phyloP scores from a whole-genome alignment of 2,797 vertebrate species.

The Acanthurus lineatus region DNA sequence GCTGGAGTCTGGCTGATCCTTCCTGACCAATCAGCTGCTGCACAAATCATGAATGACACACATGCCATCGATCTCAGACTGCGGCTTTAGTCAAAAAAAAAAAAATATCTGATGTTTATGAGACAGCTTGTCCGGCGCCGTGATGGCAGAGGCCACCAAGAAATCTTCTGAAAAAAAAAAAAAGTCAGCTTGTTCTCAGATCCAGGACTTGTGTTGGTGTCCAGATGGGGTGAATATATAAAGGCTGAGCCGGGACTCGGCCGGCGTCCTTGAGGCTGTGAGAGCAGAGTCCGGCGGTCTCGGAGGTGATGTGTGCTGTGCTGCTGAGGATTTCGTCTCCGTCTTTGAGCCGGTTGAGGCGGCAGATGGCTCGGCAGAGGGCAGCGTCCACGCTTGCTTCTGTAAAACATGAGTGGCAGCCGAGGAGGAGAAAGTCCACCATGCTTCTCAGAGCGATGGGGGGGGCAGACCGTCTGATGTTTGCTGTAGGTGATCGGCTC shows the following conservation, averaged over 20 bases:
- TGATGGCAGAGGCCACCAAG: not conserved
- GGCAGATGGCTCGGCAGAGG: slow-evolving; percentile 71
- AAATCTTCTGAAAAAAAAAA: slow-evolving; percentile 36
- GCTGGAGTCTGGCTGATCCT: not conserved
- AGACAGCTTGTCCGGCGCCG: slow-evolving; percentile 22
- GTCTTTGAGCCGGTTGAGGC: slow-evolving; percentile 15
- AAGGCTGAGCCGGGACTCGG: not conserved
- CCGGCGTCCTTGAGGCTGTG: slow-evolving; percentile 11
- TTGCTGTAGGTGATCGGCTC: too few relatives aligned
- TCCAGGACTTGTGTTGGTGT: slow-evolving; percentile 22
- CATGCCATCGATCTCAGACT: not conserved
- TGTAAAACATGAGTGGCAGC: slow-evolving; percentile 37
- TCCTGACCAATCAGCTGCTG: not conserved
- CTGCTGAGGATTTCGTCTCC: slow-evolving; percentile 35
- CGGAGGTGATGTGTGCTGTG: slow-evolving; percentile 21
- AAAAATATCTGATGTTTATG: slow-evolving; percentile 10
- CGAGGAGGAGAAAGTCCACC: slow-evolving; percentile 17
- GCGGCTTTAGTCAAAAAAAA: not conserved
- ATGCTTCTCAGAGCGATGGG: slow-evolving; percentile 16
- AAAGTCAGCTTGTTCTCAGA: slow-evolving; percentile 28
- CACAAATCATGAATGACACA: not conserved
- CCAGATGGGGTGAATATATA: slow-evolving; percentile 54
- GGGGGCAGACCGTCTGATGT: slow-evolving; percentile 8
- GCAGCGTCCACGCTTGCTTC: slow-evolving; percentile 45
- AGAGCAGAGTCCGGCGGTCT: slow-evolving; percentile 37